Conservation (phyloP, 2,113 vertebrate species). For the Sarotherodon lohbergeri region DNA sequence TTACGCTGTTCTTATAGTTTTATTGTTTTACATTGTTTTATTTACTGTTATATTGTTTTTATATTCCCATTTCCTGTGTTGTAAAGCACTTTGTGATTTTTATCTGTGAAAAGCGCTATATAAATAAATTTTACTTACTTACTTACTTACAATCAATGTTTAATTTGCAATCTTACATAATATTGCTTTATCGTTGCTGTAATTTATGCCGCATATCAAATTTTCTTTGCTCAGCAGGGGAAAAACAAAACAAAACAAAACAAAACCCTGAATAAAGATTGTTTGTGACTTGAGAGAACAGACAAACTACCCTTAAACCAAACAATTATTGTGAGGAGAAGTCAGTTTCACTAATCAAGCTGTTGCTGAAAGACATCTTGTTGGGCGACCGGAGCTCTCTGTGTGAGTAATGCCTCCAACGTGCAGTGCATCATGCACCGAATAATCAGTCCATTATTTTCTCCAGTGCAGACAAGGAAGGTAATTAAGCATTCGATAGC, state of each 20-base stretch:
- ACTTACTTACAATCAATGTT: not conserved
- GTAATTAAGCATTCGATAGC: slow-evolving; percentile 56
- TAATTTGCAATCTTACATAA: not conserved
- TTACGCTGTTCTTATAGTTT: no score
- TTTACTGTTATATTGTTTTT: no score
- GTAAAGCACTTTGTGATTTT: no score
- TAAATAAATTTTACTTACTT: no score
- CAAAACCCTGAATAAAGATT: not conserved
- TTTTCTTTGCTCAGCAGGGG: not conserved
- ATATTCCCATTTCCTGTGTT: no score
- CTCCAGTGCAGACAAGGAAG: slow-evolving; percentile 17
- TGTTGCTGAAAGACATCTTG: slow-evolving; percentile 10
- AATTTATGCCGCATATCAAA: not conserved
- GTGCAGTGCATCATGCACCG: not conserved
- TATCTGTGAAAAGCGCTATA: no score
- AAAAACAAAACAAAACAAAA: not conserved
- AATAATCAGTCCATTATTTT: slow-evolving; percentile 50
- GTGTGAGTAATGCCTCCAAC: slow-evolving; percentile 18
- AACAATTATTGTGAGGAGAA: not conserved
- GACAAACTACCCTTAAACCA: not conserved
- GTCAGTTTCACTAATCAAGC: not conserved
- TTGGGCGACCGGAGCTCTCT: not conserved
- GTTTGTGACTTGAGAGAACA: not conserved
- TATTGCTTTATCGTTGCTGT: not conserved
- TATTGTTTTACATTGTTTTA: no score